A percentile compares a stretch with the other conserved stretches of the same genome.
Evolutionary conservation across 2,888 invertebrate species (phyloP).

Genomic region (Cheilosia impressa): DNA sequence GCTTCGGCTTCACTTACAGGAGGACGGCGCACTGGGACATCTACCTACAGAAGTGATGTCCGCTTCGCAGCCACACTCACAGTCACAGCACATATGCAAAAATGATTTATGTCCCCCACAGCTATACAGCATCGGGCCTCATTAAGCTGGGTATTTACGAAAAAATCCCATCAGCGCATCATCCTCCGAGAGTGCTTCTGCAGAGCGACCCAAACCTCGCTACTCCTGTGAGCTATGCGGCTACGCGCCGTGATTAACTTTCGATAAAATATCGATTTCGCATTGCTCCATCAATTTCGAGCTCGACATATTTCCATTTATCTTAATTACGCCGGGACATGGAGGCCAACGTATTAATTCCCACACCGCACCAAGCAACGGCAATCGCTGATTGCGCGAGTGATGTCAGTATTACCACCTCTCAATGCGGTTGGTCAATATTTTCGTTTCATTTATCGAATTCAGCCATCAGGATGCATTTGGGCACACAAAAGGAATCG

Average conservation of each 20-base stretch:
- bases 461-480: slow-evolving; percentile 63
- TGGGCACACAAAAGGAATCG: slow-evolving; percentile 48
- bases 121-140: slow-evolving; percentile 43
- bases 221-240: slow-evolving; percentile 59
- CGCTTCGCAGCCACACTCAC: not conserved
- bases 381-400: slow-evolving; percentile 23
- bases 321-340: slow-evolving; percentile 70
- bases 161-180: slow-evolving; percentile 34
- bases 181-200: slow-evolving; percentile 9
- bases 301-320: slow-evolving; percentile 62
- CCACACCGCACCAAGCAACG: slow-evolving; percentile 2
- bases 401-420: slow-evolving; percentile 23
- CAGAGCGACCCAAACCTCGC: not conserved
- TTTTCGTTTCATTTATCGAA: slow-evolving; percentile 69
- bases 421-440: slow-evolving; percentile 44
- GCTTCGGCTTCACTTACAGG: not conserved
- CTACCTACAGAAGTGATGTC: not conserved
- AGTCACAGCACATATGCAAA: not conserved
- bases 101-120: slow-evolving; percentile 62
- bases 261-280: slow-evolving; percentile 65
- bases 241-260: slow-evolving; percentile 57
- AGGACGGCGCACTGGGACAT: slow-evolving; percentile 2
- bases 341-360: slow-evolving; percentile 66
- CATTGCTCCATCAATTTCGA: slow-evolving; percentile 41
- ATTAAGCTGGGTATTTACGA: slow-evolving; percentile 47